Evolutionary conservation across 2,113 vertebrate species (phyloP).

Genomic region (Leptobrachium leishanense): DNA sequence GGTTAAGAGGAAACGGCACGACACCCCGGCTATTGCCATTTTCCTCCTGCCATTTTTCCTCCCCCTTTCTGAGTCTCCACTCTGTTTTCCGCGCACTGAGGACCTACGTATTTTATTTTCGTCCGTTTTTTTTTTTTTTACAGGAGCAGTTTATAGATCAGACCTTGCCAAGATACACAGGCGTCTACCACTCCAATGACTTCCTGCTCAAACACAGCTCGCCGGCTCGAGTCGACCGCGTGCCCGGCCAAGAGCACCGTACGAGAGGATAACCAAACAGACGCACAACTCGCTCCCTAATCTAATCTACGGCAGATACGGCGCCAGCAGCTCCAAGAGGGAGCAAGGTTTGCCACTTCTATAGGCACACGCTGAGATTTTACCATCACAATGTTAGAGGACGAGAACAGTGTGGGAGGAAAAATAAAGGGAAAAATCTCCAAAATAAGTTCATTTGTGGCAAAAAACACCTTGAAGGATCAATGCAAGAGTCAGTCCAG

Average conservation of each 20-base stretch:
- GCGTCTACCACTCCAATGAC: conserved; percentile 63
- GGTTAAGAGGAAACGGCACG: conserved; percentile 61
- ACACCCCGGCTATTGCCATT: conserved; percentile 48
- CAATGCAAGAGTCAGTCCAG: too few species aligned
- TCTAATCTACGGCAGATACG: neutral
- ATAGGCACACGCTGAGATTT: too few species aligned
- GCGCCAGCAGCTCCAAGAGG: neutral
- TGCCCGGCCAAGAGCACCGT: conserved; percentile 26
- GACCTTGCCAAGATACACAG: conserved; percentile 62
- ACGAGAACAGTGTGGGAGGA: too few species aligned
- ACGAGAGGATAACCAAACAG: neutral
- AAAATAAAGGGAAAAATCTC: too few species aligned
- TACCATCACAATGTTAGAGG: too few species aligned
- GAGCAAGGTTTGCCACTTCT: too few species aligned
- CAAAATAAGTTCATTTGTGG: too few species aligned
- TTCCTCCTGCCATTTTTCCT: conserved; percentile 53
- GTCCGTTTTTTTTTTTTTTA: neutral
- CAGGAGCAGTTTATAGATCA: conserved; percentile 56
- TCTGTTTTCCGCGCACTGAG: conserved; percentile 55
- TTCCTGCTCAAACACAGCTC: conserved; percentile 62
- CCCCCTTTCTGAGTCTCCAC: conserved; percentile 45
- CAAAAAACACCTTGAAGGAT: too few species aligned
- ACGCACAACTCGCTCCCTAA: neutral
- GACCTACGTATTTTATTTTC: too few species aligned
- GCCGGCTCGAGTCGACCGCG: conserved; percentile 10